These are phyloP conservation scores for Ceyx margarethae DNA, from an alignment of 2,113 vertebrate genomes.

Conservation along the genomic window DNA sequence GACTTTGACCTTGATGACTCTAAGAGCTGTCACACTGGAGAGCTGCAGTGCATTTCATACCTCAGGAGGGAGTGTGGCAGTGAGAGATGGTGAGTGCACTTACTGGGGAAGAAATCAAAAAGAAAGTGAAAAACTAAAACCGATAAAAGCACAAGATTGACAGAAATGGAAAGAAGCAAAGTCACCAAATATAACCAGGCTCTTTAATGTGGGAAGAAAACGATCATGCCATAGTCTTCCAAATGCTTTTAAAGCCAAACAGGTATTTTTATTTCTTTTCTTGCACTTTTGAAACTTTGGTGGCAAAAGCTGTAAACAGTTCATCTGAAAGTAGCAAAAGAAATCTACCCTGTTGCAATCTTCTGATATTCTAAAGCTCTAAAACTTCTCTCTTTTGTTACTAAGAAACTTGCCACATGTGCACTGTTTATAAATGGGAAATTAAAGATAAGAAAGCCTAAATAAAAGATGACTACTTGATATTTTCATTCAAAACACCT, in stretches of 20 bases:
- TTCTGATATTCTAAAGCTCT: not conserved
- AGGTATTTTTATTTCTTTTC: not conserved
- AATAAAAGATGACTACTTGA: not conserved
- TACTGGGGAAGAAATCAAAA: not conserved
- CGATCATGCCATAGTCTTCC: not conserved
- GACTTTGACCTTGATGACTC: not conserved
- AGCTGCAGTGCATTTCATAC: not conserved
- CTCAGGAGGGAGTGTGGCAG: fast-evolving
- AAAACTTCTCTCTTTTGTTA: not conserved
- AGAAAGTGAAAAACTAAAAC: not conserved
- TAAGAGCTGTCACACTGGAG: not conserved
- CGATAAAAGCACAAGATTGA: not conserved
- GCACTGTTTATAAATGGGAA: constrained; percentile 18
- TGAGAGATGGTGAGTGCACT: not conserved
- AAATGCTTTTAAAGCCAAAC: not conserved
- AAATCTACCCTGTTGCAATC: not conserved
- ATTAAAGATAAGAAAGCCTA: constrained; percentile 23
- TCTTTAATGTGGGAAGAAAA: not conserved
- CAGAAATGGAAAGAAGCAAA: not conserved
- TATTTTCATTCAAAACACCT: constrained; percentile 35
- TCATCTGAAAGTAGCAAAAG: not conserved
- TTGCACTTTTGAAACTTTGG: not conserved
- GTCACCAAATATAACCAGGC: not conserved
- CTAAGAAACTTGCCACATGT: not conserved
- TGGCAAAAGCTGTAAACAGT: not conserved